These are phyloP conservation scores for Ariolimax columbianus DNA, from an alignment of 2,888 invertebrate species.

Conservation along the genomic window DNA sequence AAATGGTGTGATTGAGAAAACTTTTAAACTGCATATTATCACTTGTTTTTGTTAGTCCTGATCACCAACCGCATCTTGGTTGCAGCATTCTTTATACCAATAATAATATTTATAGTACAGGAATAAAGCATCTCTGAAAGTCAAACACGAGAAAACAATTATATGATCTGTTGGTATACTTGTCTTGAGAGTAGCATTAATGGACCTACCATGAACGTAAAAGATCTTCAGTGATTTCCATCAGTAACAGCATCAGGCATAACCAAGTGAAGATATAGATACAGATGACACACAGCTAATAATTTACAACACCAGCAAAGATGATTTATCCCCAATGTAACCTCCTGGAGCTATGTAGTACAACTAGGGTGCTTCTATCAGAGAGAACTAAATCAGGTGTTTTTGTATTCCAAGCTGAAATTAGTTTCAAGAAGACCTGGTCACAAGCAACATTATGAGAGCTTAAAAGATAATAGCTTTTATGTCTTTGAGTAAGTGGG, in stretches of 20 bases:
- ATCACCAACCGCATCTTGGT: constrained; percentile 50
- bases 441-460: too few species aligned
- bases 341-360: background rate
- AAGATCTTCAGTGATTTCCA: constrained; percentile 14
- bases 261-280: constrained; percentile 48
- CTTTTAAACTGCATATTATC: constrained; percentile 53
- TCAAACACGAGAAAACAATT: constrained; percentile 38
- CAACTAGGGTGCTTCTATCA: background rate
- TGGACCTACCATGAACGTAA: constrained; percentile 12
- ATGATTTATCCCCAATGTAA: constrained; percentile 14
- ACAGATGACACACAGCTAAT: background rate
- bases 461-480: too few species aligned
- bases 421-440: too few species aligned
- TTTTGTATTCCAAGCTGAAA: background rate
- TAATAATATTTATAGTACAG: constrained; percentile 37
- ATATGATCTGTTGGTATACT: constrained; percentile 29
- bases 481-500: too few species aligned
- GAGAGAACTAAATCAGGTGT: constrained; percentile 9
- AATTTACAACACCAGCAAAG: constrained; percentile 45
- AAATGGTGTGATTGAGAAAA: constrained; percentile 44
- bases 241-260: constrained; percentile 25
- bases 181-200: constrained; percentile 40
- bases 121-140: constrained; percentile 53
- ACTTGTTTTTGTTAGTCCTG: constrained; percentile 49
- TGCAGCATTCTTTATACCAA: constrained; percentile 42